Conservation (phyloP, 2,797 vertebrate species). For the Micrastur ruficollis region DNA sequence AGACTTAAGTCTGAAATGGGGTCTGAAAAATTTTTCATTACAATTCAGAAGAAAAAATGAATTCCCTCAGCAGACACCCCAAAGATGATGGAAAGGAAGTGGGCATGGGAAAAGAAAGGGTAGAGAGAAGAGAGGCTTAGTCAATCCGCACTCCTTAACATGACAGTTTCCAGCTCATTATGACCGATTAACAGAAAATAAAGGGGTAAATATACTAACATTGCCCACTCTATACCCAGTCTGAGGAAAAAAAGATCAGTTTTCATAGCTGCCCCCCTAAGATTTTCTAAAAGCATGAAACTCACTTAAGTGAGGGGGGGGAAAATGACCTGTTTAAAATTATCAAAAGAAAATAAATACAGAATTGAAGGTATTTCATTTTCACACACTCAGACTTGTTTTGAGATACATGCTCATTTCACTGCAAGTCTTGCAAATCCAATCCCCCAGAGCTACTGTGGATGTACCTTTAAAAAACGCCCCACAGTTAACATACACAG, state of each 20-base stretch:
- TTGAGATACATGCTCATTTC: neutral
- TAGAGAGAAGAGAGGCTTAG: neutral
- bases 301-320: neutral
- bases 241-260: neutral
- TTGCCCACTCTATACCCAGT: neutral
- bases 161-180: neutral
- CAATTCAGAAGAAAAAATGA: neutral
- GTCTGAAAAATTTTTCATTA: neutral
- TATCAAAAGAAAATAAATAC: neutral
- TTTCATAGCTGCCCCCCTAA: neutral
- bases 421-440: neutral
- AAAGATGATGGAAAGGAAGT: neutral
- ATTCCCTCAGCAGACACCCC: neutral
- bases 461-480: neutral
- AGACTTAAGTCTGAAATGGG: neutral
- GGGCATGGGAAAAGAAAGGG: neutral
- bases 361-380: neutral
- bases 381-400: neutral
- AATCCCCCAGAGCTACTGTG: neutral
- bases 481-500: neutral
- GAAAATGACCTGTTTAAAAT: neutral
- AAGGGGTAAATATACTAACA: neutral
- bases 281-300: neutral
- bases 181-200: neutral
- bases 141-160: neutral